Conservation (phyloP, 2,888 invertebrate species). For the Acleris holmiana region DNA sequence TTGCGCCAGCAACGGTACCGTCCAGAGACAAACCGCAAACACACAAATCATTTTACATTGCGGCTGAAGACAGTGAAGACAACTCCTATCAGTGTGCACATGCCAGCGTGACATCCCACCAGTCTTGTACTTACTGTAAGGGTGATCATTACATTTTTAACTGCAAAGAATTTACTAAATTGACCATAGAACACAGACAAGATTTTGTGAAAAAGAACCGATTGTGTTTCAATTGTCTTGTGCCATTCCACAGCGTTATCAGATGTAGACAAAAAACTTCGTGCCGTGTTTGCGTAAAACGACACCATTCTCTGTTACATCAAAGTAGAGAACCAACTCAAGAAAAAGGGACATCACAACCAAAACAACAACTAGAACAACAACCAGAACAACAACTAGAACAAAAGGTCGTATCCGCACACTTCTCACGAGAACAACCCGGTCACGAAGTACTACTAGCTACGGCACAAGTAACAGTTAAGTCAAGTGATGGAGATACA, state of each 20-base stretch:
- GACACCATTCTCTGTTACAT: slow-evolving; percentile 40
- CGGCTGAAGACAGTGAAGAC: too few relatives aligned
- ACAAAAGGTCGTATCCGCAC: slow-evolving; percentile 29
- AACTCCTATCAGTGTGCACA: too few relatives aligned
- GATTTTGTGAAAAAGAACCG: too few relatives aligned
- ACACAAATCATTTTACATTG: too few relatives aligned
- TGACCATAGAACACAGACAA: too few relatives aligned
- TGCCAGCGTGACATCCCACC: too few relatives aligned
- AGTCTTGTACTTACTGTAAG: too few relatives aligned
- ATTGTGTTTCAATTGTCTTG: slow-evolving; percentile 23
- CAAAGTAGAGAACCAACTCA: slow-evolving; percentile 12
- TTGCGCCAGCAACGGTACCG: not conserved
- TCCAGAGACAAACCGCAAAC: too few relatives aligned
- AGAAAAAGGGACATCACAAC: slow-evolving; percentile 1
- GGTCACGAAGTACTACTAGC: slow-evolving; percentile 41
- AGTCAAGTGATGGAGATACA: slow-evolving; percentile 35
- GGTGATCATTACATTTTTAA: too few relatives aligned
- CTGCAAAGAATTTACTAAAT: too few relatives aligned
- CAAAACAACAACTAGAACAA: too few relatives aligned
- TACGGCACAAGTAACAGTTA: slow-evolving; percentile 37
- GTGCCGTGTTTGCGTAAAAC: slow-evolving; percentile 38
- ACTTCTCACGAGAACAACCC: slow-evolving; percentile 39
- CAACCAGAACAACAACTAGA: slow-evolving; percentile 21
- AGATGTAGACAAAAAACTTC: slow-evolving; percentile 34
- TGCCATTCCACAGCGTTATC: slow-evolving; percentile 33